Conservation (phyloP, 2,113 vertebrate species). For the Tupaia tana region DNA sequence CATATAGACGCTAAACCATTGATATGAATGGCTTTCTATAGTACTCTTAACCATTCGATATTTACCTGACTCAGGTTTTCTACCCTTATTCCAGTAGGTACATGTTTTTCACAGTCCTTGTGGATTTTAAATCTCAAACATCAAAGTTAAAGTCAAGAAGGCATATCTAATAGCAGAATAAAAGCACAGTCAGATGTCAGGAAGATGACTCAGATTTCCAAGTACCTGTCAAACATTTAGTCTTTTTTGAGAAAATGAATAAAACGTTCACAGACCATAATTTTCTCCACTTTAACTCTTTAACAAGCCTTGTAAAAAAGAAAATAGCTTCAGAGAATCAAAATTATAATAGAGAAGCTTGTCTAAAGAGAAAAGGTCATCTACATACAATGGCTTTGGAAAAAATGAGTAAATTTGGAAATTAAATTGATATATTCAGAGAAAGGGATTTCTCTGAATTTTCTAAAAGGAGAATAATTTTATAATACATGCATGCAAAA, state of each 20-base stretch:
- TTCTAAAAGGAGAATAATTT: constrained; percentile 8
- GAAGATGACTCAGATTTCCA: constrained; percentile 36
- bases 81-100: not conserved
- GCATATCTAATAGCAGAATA: not conserved
- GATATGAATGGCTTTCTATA: too few relatives aligned
- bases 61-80: not conserved
- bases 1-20: not conserved
- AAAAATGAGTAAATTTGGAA: constrained; percentile 76
- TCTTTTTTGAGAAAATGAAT: not conserved
- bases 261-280: constrained; percentile 3
- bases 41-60: not conserved
- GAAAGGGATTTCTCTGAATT: not conserved
- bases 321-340: constrained; percentile 18
- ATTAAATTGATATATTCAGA: not conserved
- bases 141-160: constrained; percentile 34
- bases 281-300: constrained; percentile 59
- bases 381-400: constrained; percentile 67
- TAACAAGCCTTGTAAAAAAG: constrained; percentile 41
- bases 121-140: constrained; percentile 34
- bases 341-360: constrained; percentile 47
- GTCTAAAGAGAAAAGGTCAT: constrained; percentile 62
- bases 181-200: constrained; percentile 40
- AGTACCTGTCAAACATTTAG: not conserved
- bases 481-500: not conserved
- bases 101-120: not conserved